A percentile compares a stretch with the other conserved stretches of the same genome.
Evolutionary conservation across 2,113 vertebrate species (phyloP).

Genomic region (Leptosomus discolor): DNA sequence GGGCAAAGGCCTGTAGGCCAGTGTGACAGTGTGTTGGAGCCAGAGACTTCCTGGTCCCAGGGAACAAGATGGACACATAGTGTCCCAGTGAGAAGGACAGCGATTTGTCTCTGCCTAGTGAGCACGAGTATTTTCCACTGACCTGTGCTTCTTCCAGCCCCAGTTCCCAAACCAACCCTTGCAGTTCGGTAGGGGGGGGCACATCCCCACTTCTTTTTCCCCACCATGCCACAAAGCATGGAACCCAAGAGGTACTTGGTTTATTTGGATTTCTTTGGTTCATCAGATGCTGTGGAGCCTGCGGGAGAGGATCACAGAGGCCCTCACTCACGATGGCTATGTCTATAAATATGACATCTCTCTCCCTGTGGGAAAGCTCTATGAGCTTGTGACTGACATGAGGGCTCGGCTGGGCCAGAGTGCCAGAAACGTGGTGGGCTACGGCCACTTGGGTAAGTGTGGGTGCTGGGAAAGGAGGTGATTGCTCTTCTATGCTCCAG

Average conservation of each 20-base stretch:
- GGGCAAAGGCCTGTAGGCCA: not conserved
- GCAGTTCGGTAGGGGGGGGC: not conserved
- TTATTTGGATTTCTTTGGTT: not conserved
- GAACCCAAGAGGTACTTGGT: not conserved
- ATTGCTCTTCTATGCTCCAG: not conserved
- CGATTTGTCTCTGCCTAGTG: not conserved
- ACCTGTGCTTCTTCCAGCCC: not conserved
- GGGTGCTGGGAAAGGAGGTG: not conserved
- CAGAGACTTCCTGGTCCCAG: too few species aligned
- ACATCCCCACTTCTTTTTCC: not conserved
- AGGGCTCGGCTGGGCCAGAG: slow-evolving; percentile 74
- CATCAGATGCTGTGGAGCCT: slow-evolving; percentile 87
- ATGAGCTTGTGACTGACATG: slow-evolving; percentile 84
- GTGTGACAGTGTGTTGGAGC: not conserved
- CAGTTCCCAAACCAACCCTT: not conserved
- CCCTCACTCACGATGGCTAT: slow-evolving; percentile 83
- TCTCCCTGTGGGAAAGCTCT: slow-evolving; percentile 85
- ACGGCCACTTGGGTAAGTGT: slow-evolving; percentile 90
- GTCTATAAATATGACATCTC: slow-evolving; percentile 94
- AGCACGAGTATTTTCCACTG: not conserved
- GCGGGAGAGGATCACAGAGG: slow-evolving; percentile 91
- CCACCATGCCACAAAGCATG: not conserved
- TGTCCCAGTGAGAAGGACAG: not conserved
- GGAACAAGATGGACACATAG: rapidly evolving
- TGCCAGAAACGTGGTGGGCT: slow-evolving; percentile 90